A percentile compares a stretch with the other conserved stretches of the same genome.
Conservation (phyloP, 1,140 invertebrate genomes). For the Bombus fervidus region DNA sequence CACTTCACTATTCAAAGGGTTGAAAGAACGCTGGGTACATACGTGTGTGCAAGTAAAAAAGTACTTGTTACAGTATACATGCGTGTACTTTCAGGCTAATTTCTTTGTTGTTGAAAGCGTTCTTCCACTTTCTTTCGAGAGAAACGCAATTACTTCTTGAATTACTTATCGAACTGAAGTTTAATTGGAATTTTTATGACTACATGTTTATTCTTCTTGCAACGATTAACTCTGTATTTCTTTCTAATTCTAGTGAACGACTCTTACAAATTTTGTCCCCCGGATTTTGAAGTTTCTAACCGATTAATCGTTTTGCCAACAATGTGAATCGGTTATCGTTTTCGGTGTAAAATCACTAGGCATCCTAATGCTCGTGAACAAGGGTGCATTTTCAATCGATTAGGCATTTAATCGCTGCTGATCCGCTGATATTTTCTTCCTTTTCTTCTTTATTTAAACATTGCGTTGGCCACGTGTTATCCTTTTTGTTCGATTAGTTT, state of each 20-base stretch:
- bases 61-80: neutral
- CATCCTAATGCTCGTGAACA: neutral
- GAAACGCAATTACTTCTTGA: neutral
- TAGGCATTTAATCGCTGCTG: too few relatives aligned
- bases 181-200: neutral
- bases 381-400: neutral
- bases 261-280: too few relatives aligned
- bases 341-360: neutral
- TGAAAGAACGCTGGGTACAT: neutral
- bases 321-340: neutral
- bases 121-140: neutral
- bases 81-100: neutral
- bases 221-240: too few relatives aligned
- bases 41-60: neutral
- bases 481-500: neutral
- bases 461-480: neutral
- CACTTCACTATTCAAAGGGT: neutral
- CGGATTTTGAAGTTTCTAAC: too few relatives aligned
- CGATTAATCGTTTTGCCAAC: neutral
- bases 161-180: neutral
- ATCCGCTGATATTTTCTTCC: neutral
- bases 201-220: too few relatives aligned
- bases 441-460: neutral
- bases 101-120: neutral
- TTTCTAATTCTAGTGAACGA: too few relatives aligned